These are phyloP conservation scores for Drosophila nr. medialis DNA, from an alignment of 2,888 invertebrate genomes.

Conservation along the genomic window DNA sequence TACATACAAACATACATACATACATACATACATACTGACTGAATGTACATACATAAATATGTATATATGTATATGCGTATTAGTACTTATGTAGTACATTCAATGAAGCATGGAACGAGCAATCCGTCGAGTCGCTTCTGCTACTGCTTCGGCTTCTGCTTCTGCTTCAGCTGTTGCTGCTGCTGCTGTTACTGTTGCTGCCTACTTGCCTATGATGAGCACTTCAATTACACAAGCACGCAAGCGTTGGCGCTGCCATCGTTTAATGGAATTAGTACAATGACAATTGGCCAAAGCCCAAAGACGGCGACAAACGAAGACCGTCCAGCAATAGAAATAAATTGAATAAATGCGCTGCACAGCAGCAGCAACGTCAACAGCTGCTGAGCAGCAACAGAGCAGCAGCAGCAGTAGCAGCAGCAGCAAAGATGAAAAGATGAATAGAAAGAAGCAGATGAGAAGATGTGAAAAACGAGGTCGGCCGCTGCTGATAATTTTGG, in stretches of 20 bases:
- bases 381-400: slow-evolving; percentile 20
- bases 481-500: slow-evolving; percentile 73
- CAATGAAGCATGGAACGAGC: slow-evolving; percentile 71
- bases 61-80: slow-evolving; percentile 10
- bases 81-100: slow-evolving; percentile 58
- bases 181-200: slow-evolving; percentile 34
- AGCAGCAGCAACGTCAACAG: slow-evolving; percentile 31
- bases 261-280: slow-evolving; percentile 80
- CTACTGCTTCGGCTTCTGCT: slow-evolving; percentile 29
- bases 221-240: slow-evolving; percentile 77
- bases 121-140: slow-evolving; percentile 60
- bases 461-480: slow-evolving; percentile 61
- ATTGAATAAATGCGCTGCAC: slow-evolving; percentile 75
- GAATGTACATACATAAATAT: neutral
- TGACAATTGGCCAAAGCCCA: slow-evolving; percentile 79
- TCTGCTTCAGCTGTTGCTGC: slow-evolving; percentile 31
- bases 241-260: slow-evolving; percentile 66
- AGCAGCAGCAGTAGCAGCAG: slow-evolving; percentile 34
- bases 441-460: slow-evolving; percentile 16
- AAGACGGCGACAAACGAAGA: slow-evolving; percentile 53
- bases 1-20: slow-evolving; percentile 5
- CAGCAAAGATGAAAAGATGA: slow-evolving; percentile 29
- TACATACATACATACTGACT: slow-evolving; percentile 7
- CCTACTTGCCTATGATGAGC: slow-evolving; percentile 59
- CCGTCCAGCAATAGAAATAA: slow-evolving; percentile 71